These are phyloP conservation scores for Montipora sp. DNA, from an alignment of 64 coral and sea anemone genomes.

Conservation along the genomic window DNA sequence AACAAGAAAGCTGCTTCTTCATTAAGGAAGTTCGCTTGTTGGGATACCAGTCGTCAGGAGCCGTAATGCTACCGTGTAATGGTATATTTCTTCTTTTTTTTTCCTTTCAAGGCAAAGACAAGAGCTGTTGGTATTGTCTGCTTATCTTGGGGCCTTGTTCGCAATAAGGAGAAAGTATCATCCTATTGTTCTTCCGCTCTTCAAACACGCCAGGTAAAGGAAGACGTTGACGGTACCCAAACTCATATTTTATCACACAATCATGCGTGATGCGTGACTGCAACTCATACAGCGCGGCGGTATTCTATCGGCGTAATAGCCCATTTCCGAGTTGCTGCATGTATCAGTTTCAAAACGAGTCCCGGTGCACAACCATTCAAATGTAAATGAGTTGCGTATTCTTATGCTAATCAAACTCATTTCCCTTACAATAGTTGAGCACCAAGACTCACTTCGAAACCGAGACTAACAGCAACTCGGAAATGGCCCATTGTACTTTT, in stretches of 20 bases:
- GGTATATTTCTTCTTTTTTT: not conserved
- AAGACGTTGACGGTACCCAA: not conserved
- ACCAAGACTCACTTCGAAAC: too few species aligned
- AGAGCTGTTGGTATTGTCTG: constrained; percentile 75
- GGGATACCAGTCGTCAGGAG: not conserved
- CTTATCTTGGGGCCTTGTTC: constrained; percentile 87
- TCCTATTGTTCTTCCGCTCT: constrained; percentile 81
- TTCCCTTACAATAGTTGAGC: too few species aligned
- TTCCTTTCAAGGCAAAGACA: constrained; percentile 81
- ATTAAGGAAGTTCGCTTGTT: not conserved
- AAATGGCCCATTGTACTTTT: too few species aligned
- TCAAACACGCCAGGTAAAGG: constrained; percentile 87
- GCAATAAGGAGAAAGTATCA: constrained; percentile 92
- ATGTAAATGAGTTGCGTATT: too few species aligned
- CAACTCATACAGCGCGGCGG: too few species aligned
- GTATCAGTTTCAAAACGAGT: too few species aligned
- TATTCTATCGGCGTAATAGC: too few species aligned
- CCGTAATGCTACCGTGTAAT: not conserved
- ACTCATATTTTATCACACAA: not conserved
- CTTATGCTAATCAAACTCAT: too few species aligned
- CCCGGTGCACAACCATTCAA: too few species aligned
- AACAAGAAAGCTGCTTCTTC: too few species aligned
- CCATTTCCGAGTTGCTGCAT: too few species aligned
- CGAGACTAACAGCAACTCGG: too few species aligned
- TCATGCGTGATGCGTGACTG: not conserved